phyloP scores from a whole-genome alignment of 2,888 invertebrate species.

The Thymelicus sylvestris region DNA sequence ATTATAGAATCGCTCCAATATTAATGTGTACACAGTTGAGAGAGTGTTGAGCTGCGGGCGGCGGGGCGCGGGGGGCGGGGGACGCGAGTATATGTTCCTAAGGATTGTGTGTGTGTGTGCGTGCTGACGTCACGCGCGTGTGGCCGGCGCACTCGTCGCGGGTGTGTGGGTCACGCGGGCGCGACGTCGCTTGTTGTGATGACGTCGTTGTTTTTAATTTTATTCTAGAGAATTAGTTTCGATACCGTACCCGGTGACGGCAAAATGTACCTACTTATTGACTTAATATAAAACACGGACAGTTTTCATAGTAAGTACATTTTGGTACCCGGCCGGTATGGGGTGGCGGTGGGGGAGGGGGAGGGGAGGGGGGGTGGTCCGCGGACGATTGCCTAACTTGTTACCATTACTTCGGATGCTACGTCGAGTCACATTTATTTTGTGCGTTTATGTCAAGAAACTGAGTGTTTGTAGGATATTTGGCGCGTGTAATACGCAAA shows the following conservation, averaged over 20 bases:
- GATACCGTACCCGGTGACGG: neutral
- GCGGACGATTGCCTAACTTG: conserved; percentile 55
- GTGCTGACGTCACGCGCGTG: conserved; percentile 29
- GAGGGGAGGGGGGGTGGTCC: conserved; percentile 47
- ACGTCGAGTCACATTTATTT: too few relatives aligned
- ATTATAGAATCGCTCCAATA: too few relatives aligned
- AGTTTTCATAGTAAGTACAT: too few relatives aligned
- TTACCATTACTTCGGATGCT: conserved; percentile 53
- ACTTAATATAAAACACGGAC: too few relatives aligned
- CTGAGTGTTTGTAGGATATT: too few relatives aligned
- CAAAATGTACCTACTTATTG: neutral
- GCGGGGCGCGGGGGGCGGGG: neutral
- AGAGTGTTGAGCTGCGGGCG: too few relatives aligned
- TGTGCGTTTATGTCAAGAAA: too few relatives aligned
- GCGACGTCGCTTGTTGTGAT: conserved; percentile 9
- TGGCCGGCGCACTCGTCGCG: neutral
- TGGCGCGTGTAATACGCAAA: too few relatives aligned
- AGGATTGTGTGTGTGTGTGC: conserved; percentile 42
- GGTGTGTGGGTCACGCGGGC: neutral
- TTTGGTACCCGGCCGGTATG: too few relatives aligned
- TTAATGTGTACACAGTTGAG: neutral
- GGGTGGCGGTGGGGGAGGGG: conserved; percentile 15
- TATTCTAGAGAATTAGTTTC: conserved; percentile 63
- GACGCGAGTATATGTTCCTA: conserved; percentile 44
- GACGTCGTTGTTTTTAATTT: conserved; percentile 59